Evolutionary conservation across 2,888 invertebrate genomes (phyloP), one percentile per base, ranked within the genome.

Genomic region (Yponomeuta malinellus): DNA sequence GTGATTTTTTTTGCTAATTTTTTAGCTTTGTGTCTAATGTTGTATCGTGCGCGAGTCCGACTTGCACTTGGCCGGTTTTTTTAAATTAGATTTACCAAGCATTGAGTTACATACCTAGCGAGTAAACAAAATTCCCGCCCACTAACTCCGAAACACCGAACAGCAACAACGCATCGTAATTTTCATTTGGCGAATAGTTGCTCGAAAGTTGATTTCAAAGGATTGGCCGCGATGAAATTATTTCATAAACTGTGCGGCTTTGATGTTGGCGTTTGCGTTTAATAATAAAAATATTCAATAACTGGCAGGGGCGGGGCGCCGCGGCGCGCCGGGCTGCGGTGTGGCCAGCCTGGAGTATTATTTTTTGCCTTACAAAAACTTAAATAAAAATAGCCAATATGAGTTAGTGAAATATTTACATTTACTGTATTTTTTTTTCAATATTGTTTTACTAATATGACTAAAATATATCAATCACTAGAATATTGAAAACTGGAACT

Each of bases 221-320:
- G 72, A 12, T 23, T 68, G 71, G 72, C 74, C 74, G 75, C 76
- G 15, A 59, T 59, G 75, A 79, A 83, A 85, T 85, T 78, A 86
- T 86, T 87, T 76, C 78, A 78, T 78, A 77, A 76, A 75, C 77
- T 73, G 63, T 74, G 74, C 78, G 12, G 12, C 85, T 87, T 87
- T 87, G 87, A 87, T 83, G 83, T 81, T 76, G 73, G 72, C 10
- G 74, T 74, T 76, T 3, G 52, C 52, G 75, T 79, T 78, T 68
- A 68, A 78, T 81, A 80, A 81, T 80, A 84, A 78, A 84, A 85
- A 86, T 86, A 86, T 86, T 82, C 86, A 87, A 87, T 87, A 87
- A 81, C 77, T 73, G n/a, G 29, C 33, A n/a, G 64, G 69, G 71
- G 76, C 74, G 76, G 76, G 74, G 68, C 23, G 23, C 23, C 23